phyloP scores from a whole-genome alignment of 2,888 invertebrate species.

The Cynaeus angustus region DNA sequence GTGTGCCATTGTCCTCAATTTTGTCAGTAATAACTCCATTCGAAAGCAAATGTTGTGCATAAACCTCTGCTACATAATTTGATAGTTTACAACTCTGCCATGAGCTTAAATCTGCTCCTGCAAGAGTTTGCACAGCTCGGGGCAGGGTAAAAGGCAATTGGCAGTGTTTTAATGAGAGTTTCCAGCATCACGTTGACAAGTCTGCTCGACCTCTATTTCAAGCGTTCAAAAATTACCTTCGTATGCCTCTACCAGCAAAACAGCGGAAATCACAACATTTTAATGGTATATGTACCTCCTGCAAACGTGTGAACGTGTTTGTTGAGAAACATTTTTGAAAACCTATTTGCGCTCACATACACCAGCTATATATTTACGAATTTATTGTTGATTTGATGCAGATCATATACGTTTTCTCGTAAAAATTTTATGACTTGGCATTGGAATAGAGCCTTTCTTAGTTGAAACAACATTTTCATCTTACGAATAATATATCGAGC shows the following conservation, averaged over 20 bases:
- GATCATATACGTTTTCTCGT: constrained; percentile 17
- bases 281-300: not conserved
- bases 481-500: constrained; percentile 27
- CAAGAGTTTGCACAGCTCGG: constrained; percentile 5
- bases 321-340: not conserved
- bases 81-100: constrained; percentile 20
- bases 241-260: too few relatives aligned
- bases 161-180: constrained; percentile 38
- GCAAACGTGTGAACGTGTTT: constrained; percentile 2
- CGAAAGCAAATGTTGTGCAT: constrained; percentile 17
- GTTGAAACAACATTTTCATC: constrained; percentile 36
- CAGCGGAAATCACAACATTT: not conserved
- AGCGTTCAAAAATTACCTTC: constrained; percentile 8
- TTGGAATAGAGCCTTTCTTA: constrained; percentile 13
- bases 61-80: constrained; percentile 29
- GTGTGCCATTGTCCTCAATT: not conserved
- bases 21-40: constrained; percentile 4
- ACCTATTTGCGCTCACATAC: constrained; percentile 3
- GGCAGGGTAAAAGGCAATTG: constrained; percentile 24
- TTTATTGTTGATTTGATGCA: constrained; percentile 31
- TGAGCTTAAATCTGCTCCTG: constrained; percentile 5
- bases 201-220: constrained; percentile 19
- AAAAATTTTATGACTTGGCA: constrained; percentile 30
- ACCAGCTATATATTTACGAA: constrained; percentile 6
- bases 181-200: constrained; percentile 27